phyloP scores from a whole-genome alignment of 2,113 vertebrate species.

The Oncorhynchus tshawytscha region DNA sequence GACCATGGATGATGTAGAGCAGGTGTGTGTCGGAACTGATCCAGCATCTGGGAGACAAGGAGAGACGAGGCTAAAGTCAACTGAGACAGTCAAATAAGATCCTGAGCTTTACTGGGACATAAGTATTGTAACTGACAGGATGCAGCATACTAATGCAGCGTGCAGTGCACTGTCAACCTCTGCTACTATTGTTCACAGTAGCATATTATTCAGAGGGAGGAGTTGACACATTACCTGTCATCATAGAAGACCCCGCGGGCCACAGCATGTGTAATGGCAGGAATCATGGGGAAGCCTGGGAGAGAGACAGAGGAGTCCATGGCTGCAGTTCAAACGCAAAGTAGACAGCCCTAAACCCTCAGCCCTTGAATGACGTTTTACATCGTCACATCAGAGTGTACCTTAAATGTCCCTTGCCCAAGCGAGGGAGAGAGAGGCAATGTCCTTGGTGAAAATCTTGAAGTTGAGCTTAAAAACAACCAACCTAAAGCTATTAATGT shows the following conservation, averaged over 20 bases:
- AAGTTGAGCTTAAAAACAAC: no score
- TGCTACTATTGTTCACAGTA: not conserved
- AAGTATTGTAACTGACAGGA: not conserved
- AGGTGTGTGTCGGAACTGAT: conserved; percentile 83
- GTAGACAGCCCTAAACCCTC: no score
- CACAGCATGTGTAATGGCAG: conserved; percentile 67
- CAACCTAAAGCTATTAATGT: no score
- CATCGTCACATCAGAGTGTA: no score
- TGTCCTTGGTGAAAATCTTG: no score
- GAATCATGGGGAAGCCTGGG: conserved; percentile 75
- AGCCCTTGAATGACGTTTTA: no score
- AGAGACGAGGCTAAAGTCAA: not conserved
- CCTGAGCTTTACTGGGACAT: no score
- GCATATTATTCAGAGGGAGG: not conserved
- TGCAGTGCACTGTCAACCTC: no score
- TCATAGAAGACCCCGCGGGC: conserved; percentile 67
- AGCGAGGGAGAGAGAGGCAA: no score
- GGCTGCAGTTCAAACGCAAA: no score
- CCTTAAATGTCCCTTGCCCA: no score
- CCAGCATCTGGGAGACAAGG: conserved; percentile 84
- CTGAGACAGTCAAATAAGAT: no score
- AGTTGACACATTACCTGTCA: conserved; percentile 65
- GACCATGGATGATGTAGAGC: conserved; percentile 89
- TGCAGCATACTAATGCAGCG: not conserved
- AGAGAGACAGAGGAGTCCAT: not conserved